A percentile compares a stretch with the other conserved stretches of the same genome.
phyloP scores from a whole-genome alignment of 1,140 invertebrate species.

The Drosophila nasuta region DNA sequence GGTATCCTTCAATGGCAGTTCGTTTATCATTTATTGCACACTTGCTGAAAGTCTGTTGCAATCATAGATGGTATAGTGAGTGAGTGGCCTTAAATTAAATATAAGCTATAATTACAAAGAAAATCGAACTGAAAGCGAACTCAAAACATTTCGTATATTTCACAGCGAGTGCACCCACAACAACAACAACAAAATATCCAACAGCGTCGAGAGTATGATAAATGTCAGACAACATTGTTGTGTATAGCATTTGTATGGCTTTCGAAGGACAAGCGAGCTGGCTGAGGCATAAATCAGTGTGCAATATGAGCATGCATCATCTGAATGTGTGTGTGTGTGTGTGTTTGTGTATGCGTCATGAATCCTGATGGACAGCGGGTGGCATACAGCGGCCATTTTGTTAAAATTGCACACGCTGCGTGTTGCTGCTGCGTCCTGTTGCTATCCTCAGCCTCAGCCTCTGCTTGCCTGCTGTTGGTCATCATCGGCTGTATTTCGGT shows the following conservation, averaged over 20 bases:
- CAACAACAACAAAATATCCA: conserved; percentile 2
- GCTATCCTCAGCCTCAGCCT: neutral
- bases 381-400: conserved; percentile 46
- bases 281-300: conserved; percentile 50
- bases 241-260: conserved; percentile 17
- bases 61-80: neutral
- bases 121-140: conserved; percentile 25
- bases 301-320: conserved; percentile 48
- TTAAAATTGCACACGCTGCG: conserved; percentile 32
- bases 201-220: conserved; percentile 11
- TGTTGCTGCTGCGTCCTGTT: conserved; percentile 39
- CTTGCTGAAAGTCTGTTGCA: neutral
- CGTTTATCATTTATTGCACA: neutral
- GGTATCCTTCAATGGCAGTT: neutral
- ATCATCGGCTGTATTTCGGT: conserved; percentile 2
- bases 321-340: conserved; percentile 15
- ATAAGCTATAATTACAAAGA: conserved; percentile 27
- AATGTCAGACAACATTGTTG: conserved; percentile 16
- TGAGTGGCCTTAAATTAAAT: conserved; percentile 23
- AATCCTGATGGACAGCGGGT: conserved; percentile 33
- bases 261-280: conserved; percentile 25
- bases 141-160: conserved; percentile 3
- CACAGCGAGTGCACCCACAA: neutral
- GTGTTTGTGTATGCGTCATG: conserved; percentile 17
- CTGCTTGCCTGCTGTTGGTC: neutral